phyloP scores from a whole-genome alignment of 2,797 vertebrate species.

The Monodelphis domestica region DNA sequence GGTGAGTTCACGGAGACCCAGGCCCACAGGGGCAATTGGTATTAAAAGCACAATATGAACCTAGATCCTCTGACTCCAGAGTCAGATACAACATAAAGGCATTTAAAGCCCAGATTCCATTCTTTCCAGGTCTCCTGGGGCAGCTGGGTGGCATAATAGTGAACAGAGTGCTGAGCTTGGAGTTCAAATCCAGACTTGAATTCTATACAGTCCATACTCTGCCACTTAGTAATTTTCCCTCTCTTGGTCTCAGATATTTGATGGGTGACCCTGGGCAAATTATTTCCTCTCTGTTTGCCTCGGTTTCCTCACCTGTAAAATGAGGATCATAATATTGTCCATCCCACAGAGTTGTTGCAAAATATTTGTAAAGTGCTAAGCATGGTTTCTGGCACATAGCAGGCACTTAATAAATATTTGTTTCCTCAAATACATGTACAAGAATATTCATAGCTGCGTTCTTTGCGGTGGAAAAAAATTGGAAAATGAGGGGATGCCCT shows the following conservation, averaged over 20 bases:
- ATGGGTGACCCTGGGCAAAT: neutral
- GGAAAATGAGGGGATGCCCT: no score
- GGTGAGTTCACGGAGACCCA: neutral
- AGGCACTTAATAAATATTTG: neutral
- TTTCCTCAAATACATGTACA: no score
- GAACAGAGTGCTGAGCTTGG: neutral
- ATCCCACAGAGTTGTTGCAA: neutral
- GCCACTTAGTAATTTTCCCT: no score
- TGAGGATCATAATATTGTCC: neutral
- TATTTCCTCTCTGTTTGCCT: neutral
- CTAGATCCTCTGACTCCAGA: neutral
- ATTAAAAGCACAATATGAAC: neutral
- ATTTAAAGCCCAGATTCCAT: neutral
- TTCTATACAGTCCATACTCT: no score
- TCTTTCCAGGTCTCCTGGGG: neutral
- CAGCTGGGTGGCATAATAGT: neutral
- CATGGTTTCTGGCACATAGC: no score
- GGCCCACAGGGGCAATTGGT: neutral
- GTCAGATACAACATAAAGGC: neutral
- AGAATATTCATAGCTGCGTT: no score
- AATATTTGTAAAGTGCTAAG: neutral
- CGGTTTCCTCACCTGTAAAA: neutral
- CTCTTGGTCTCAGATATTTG: no score
- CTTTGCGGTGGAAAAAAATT: no score
- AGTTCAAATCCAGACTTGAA: neutral